phyloP scores from a whole-genome alignment of 2,888 invertebrate species.

The Anticlea derivata region DNA sequence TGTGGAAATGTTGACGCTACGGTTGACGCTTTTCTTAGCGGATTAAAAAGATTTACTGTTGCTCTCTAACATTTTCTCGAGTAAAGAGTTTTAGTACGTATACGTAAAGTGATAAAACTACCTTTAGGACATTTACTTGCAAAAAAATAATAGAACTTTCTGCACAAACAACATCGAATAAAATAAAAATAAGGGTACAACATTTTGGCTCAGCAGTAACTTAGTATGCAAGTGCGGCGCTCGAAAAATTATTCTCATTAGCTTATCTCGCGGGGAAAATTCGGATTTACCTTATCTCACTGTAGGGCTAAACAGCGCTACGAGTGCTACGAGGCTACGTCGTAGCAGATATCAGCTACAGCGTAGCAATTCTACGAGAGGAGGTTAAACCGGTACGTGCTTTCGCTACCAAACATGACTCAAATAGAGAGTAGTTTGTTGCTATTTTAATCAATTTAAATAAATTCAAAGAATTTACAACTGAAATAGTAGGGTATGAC shows the following conservation, averaged over 20 bases:
- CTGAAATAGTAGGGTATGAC: too few relatives aligned
- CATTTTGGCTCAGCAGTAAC: conserved; percentile 24
- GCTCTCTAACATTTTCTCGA: neutral
- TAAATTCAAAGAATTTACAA: neutral
- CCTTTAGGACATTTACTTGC: too few relatives aligned
- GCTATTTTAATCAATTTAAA: conserved; percentile 2
- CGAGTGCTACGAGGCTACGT: conserved; percentile 44
- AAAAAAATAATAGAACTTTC: conserved; percentile 7
- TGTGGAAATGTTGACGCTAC: conserved; percentile 54
- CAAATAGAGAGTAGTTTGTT: conserved; percentile 36
- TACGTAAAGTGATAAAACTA: too few relatives aligned
- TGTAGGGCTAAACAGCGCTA: conserved; percentile 54
- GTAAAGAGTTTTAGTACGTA: too few relatives aligned
- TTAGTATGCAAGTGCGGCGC: conserved; percentile 56
- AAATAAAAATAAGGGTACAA: conserved; percentile 4
- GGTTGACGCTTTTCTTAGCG: conserved; percentile 47
- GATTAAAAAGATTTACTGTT: conserved; percentile 54
- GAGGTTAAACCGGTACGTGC: conserved; percentile 60
- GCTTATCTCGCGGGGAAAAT: conserved; percentile 65
- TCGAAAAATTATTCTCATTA: conserved; percentile 69
- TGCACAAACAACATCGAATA: conserved; percentile 25
- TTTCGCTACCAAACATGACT: conserved; percentile 46
- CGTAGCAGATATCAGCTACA: conserved; percentile 52
- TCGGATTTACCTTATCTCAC: conserved; percentile 66
- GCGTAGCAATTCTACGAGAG: conserved; percentile 50